Conservation (phyloP, 2,113 vertebrate genomes). For the Nannobrachium achirus region DNA sequence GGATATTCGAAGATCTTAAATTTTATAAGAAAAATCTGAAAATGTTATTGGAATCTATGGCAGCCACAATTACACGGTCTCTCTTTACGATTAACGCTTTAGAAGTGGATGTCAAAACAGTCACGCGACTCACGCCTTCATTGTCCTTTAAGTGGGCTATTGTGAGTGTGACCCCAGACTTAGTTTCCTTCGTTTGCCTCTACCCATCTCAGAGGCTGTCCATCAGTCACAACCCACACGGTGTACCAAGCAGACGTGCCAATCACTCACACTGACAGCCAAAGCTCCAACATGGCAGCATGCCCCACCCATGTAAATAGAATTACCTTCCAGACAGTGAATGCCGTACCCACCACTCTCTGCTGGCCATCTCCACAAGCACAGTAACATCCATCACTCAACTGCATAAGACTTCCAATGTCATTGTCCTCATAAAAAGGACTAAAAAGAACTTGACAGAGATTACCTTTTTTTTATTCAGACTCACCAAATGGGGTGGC, state of each 20-base stretch:
- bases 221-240: conserved; percentile 56
- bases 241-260: conserved; percentile 12
- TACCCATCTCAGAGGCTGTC: conserved; percentile 38
- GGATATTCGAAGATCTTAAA: too few relatives aligned
- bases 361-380: too few relatives aligned
- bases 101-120: too few relatives aligned
- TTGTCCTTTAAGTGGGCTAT: neutral
- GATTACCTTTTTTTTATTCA: conserved; percentile 43
- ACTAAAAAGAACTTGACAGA: neutral
- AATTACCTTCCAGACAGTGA: neutral
- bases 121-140: conserved; percentile 5
- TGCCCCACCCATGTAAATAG: neutral
- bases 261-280: conserved; percentile 38
- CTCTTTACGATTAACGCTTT: too few relatives aligned
- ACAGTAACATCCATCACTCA: neutral
- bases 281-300: conserved; percentile 12
- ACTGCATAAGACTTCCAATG: neutral
- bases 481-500: too few relatives aligned
- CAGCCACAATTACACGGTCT: too few relatives aligned
- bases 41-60: too few relatives aligned
- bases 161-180: conserved; percentile 19
- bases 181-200: conserved; percentile 38
- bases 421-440: neutral
- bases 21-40: too few relatives aligned
- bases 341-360: neutral